Evolutionary conservation across 2,113 vertebrate genomes (phyloP).

Genomic region (Pycnonotus jocosus): DNA sequence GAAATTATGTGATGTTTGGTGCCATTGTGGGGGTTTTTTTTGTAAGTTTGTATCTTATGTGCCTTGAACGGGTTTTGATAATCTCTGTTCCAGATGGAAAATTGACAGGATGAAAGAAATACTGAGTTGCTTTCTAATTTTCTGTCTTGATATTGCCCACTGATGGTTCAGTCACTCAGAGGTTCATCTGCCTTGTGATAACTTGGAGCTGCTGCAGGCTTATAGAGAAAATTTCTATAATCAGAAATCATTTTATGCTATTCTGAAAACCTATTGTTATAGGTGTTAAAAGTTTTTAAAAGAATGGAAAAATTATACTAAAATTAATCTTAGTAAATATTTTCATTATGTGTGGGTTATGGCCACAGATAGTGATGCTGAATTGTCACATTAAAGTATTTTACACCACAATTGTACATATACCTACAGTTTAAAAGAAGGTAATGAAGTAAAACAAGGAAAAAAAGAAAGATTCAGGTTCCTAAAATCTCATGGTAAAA

Average conservation of each 20-base stretch:
- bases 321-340: neutral
- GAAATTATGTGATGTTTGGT: neutral
- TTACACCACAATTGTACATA: neutral
- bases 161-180: neutral
- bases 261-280: neutral
- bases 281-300: neutral
- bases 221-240: neutral
- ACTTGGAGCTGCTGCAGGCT: neutral
- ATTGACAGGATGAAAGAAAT: neutral
- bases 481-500: neutral
- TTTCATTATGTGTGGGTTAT: neutral
- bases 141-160: neutral
- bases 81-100: neutral
- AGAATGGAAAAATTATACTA: accelerated
- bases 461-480: neutral
- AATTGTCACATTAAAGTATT: neutral
- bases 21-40: neutral
- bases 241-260: neutral
- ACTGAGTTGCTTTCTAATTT: neutral
- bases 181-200: neutral
- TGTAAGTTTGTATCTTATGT: neutral
- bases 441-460: neutral
- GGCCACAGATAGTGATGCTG: neutral
- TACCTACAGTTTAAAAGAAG: neutral
- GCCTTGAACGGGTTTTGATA: neutral